phyloP scores from a whole-genome alignment of 1,140 invertebrate species.

The Macrocentrus cingulum region DNA sequence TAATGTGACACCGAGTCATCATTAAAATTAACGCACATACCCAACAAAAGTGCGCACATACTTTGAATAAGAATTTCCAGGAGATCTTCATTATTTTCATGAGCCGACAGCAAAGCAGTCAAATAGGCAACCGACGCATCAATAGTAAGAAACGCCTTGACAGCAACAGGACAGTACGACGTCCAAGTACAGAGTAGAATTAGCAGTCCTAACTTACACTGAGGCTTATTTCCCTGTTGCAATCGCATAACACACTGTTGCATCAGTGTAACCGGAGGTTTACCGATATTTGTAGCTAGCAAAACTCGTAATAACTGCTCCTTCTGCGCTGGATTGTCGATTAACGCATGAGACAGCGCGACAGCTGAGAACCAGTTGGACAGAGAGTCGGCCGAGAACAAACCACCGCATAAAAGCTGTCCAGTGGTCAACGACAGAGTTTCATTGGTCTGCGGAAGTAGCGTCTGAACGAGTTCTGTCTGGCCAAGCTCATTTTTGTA shows the following conservation, averaged over 20 bases:
- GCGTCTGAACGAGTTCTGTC: constrained; percentile 83
- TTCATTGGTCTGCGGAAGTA: constrained; percentile 83
- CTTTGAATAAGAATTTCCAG: constrained; percentile 68
- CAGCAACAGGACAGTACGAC: constrained; percentile 79
- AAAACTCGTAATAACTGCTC: constrained; percentile 92
- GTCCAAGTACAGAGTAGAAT: constrained; percentile 92
- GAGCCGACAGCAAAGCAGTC: constrained; percentile 73
- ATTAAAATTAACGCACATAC: constrained; percentile 90
- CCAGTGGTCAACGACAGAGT: constrained; percentile 71
- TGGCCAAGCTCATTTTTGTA: constrained; percentile 92
- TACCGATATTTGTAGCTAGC: constrained; percentile 82
- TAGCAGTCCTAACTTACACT: constrained; percentile 88
- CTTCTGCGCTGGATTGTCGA: constrained; percentile 87
- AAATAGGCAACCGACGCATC: constrained; percentile 85
- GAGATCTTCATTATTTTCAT: constrained; percentile 67
- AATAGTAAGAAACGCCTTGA: constrained; percentile 81
- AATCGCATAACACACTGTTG: constrained; percentile 84
- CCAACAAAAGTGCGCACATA: constrained; percentile 91
- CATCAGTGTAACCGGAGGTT: constrained; percentile 82
- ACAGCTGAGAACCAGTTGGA: constrained; percentile 98
- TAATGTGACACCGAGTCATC: constrained; percentile 82
- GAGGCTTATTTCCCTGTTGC: constrained; percentile 82
- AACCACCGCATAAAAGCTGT: constrained; percentile 90
- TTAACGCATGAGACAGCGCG: constrained; percentile 86
- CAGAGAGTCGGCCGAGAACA: constrained; percentile 88